Conservation (phyloP, 2,797 vertebrate species). For the Pelodytes ibericus region DNA sequence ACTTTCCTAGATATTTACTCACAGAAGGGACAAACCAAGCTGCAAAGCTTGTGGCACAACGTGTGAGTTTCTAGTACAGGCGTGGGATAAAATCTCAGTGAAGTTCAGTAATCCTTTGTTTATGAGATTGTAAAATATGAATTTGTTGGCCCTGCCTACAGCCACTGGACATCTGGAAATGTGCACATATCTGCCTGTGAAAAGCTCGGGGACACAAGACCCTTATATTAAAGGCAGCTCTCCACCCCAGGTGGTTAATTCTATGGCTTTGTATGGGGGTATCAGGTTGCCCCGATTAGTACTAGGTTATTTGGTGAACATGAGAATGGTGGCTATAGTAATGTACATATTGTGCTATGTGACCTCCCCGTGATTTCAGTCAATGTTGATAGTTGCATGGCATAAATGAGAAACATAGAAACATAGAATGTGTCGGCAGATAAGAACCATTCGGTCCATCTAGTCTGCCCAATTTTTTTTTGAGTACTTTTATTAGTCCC, state of each 20-base stretch:
- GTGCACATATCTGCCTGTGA: slow-evolving; percentile 8
- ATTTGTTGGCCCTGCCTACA: slow-evolving; percentile 16
- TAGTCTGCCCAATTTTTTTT: no score
- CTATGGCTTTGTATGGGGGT: neutral
- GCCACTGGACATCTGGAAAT: slow-evolving; percentile 37
- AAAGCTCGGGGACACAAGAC: neutral
- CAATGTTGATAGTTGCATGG: no score
- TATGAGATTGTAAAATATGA: slow-evolving; percentile 30
- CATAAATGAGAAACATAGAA: no score
- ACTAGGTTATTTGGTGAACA: neutral
- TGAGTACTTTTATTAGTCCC: no score
- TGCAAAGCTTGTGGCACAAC: slow-evolving; percentile 13
- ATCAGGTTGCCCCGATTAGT: slow-evolving; percentile 8
- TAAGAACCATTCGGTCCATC: no score
- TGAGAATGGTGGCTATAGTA: neutral
- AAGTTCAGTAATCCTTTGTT: neutral
- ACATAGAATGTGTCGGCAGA: no score
- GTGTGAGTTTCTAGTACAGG: slow-evolving; percentile 10
- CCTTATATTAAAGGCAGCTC: slow-evolving; percentile 7
- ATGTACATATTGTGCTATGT: no score
- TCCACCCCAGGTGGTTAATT: neutral
- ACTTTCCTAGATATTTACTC: no score
- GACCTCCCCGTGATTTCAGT: no score
- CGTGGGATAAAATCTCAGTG: neutral
- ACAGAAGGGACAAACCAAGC: no score